A percentile compares a stretch with the other conserved stretches of the same genome.
These are phyloP conservation scores for Brachionichthys hirsutus DNA, from an alignment of 2,113 vertebrate genomes.

Conservation along the genomic window DNA sequence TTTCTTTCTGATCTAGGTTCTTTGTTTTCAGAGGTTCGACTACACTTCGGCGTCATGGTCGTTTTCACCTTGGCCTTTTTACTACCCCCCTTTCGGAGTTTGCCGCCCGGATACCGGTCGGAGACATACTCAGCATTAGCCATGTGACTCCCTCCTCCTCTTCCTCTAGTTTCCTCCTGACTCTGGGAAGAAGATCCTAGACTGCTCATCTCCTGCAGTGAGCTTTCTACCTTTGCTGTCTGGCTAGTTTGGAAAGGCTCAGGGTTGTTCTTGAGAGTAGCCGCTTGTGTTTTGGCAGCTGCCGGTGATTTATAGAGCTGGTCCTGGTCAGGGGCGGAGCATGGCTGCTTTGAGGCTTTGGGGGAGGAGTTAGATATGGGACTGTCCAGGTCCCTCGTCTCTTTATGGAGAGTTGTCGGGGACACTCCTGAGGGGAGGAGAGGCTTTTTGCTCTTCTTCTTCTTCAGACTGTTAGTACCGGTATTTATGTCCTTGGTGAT, in stretches of 20 bases:
- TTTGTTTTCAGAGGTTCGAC: conserved; percentile 28
- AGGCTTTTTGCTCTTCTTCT: conserved; percentile 55
- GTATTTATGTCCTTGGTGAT: conserved; percentile 50
- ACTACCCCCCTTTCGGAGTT: conserved; percentile 73
- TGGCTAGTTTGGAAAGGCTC: conserved; percentile 13
- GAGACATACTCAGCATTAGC: conserved; percentile 78
- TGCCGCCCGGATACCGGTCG: conserved; percentile 68
- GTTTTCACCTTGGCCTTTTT: conserved; percentile 75
- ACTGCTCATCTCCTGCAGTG: conserved; percentile 73
- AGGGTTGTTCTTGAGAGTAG: conserved; percentile 64
- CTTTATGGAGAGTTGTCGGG: conserved; percentile 28
- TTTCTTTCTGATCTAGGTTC: conserved; percentile 57
- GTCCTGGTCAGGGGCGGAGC: conserved; percentile 54
- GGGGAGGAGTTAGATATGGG: conserved; percentile 60
- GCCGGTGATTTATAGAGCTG: conserved; percentile 60
- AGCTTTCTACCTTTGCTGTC: conserved; percentile 64
- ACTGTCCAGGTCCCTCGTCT: conserved; percentile 67
- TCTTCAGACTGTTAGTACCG: conserved; percentile 58
- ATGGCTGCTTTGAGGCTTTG: conserved; percentile 66
- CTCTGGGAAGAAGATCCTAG: conserved; percentile 84
- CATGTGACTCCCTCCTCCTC: conserved; percentile 47
- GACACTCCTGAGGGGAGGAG: background rate
- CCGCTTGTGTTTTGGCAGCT: conserved; percentile 72
- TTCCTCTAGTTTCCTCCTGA: conserved; percentile 71
- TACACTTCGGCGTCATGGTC: background rate